Percentiles rank a stretch among this genome's conserved stretches.
Evolutionary conservation across 1,140 invertebrate species (phyloP).

Genomic region (Drosophila arawakana): DNA sequence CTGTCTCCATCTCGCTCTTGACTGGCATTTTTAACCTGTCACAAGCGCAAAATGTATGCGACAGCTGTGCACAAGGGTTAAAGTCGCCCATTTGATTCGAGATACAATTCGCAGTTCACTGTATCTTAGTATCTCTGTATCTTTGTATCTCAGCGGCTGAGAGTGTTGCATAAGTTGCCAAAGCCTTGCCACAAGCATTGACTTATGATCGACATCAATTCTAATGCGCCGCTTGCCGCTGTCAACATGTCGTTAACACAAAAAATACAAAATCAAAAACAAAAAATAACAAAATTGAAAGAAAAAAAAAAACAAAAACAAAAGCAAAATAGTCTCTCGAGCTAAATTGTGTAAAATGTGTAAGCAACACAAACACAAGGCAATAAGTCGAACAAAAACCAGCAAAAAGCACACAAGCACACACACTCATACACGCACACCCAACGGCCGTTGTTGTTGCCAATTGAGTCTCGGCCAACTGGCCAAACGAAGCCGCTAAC

Average conservation of each 20-base stretch:
- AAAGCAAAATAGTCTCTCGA: slow-evolving; percentile 19
- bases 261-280: slow-evolving; percentile 24
- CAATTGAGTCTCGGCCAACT: slow-evolving; percentile 34
- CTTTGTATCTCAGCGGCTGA: neutral
- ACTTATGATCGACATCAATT: slow-evolving; percentile 83
- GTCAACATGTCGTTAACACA: slow-evolving; percentile 81
- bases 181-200: slow-evolving; percentile 75
- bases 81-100: slow-evolving; percentile 58
- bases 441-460: slow-evolving; percentile 21
- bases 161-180: slow-evolving; percentile 57
- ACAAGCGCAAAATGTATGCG: slow-evolving; percentile 32
- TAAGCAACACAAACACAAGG: slow-evolving; percentile 9
- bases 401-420: slow-evolving; percentile 1
- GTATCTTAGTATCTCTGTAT: neutral
- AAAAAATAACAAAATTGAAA: slow-evolving; percentile 10
- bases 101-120: neutral
- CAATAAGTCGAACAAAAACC: slow-evolving; percentile 36
- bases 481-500: slow-evolving; percentile 27
- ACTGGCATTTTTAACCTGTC: slow-evolving; percentile 68
- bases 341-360: slow-evolving; percentile 30
- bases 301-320: slow-evolving; percentile 18
- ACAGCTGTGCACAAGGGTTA: slow-evolving; percentile 64
- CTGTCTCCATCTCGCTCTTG: neutral
- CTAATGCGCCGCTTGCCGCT: slow-evolving; percentile 76
- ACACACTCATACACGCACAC: neutral